These are phyloP conservation scores for Leptarthrus brevirostris DNA, from an alignment of 2,888 invertebrate genomes.

Conservation along the genomic window DNA sequence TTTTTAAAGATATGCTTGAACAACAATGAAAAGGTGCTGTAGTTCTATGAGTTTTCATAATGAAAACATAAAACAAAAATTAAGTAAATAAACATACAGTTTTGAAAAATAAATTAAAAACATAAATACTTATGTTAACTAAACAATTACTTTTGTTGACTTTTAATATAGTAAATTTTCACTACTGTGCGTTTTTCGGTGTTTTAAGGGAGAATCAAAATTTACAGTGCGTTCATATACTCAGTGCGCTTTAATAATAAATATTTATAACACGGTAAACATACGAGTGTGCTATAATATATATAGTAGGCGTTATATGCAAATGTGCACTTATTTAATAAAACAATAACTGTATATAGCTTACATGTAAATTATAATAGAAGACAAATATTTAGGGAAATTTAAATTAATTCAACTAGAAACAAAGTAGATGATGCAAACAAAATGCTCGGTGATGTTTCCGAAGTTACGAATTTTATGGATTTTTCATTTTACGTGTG, in stretches of 20 bases:
- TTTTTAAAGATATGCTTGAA: not conserved
- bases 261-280: constrained; percentile 36
- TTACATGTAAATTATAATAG: not conserved
- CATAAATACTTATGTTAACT: not conserved
- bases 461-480: too few relatives aligned
- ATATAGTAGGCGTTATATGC: constrained; percentile 19
- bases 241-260: constrained; percentile 32
- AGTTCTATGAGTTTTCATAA: not conserved
- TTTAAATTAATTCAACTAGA: not conserved
- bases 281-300: constrained; percentile 48
- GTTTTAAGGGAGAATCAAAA: constrained; percentile 13
- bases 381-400: not conserved
- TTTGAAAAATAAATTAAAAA: not conserved
- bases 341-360: constrained; percentile 5
- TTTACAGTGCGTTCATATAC: constrained; percentile 37
- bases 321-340: constrained; percentile 34
- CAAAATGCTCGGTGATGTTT: constrained; percentile 27
- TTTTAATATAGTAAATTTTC: constrained; percentile 3
- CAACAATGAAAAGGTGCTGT: not conserved
- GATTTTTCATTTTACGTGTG: too few relatives aligned
- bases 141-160: not conserved
- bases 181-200: constrained; percentile 40
- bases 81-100: not conserved
- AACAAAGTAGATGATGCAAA: not conserved
- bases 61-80: not conserved